Conservation (phyloP, 1,140 invertebrate genomes). For the Lepidurus couesii region DNA sequence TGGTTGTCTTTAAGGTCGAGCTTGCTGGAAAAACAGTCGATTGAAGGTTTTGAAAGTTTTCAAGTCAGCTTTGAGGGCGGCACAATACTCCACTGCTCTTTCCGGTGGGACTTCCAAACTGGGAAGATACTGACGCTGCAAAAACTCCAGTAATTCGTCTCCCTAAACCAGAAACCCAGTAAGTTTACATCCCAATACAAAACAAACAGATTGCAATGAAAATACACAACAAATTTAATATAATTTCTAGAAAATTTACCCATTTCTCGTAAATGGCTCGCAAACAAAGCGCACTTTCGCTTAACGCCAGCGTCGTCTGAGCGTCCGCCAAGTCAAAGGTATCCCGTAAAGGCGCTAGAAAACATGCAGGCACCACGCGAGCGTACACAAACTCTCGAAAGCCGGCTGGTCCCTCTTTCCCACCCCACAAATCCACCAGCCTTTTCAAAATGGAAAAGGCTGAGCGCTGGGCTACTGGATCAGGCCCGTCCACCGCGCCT, state of each 20-base stretch:
- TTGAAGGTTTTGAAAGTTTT: slow-evolving; percentile 51
- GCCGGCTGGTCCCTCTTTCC: slow-evolving; percentile 42
- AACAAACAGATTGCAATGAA: slow-evolving; percentile 13
- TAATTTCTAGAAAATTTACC: slow-evolving; percentile 41
- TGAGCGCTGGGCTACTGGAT: slow-evolving; percentile 53
- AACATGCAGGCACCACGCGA: slow-evolving; percentile 54
- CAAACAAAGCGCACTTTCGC: slow-evolving; percentile 47
- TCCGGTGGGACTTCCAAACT: slow-evolving; percentile 45
- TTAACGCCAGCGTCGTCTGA: slow-evolving; percentile 49
- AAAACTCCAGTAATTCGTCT: slow-evolving; percentile 48
- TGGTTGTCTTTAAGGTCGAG: slow-evolving; percentile 28
- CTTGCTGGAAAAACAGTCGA: slow-evolving; percentile 34
- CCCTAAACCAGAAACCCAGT: slow-evolving; percentile 42
- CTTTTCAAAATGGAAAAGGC: slow-evolving; percentile 53
- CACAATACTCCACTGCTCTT: slow-evolving; percentile 48
- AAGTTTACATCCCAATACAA: slow-evolving; percentile 30
- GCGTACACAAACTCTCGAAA: slow-evolving; percentile 53
- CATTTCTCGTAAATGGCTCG: slow-evolving; percentile 46
- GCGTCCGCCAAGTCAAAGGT: slow-evolving; percentile 54
- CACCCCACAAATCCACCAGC: slow-evolving; percentile 52
- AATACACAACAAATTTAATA: neutral
- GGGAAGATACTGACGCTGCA: slow-evolving; percentile 48
- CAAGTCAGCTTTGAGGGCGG: slow-evolving; percentile 46
- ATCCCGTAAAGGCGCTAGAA: slow-evolving; percentile 52
- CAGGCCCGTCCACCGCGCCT: slow-evolving; percentile 52